These are phyloP conservation scores for Mya arenaria DNA, from an alignment of 1,140 invertebrate genomes.

Conservation along the genomic window DNA sequence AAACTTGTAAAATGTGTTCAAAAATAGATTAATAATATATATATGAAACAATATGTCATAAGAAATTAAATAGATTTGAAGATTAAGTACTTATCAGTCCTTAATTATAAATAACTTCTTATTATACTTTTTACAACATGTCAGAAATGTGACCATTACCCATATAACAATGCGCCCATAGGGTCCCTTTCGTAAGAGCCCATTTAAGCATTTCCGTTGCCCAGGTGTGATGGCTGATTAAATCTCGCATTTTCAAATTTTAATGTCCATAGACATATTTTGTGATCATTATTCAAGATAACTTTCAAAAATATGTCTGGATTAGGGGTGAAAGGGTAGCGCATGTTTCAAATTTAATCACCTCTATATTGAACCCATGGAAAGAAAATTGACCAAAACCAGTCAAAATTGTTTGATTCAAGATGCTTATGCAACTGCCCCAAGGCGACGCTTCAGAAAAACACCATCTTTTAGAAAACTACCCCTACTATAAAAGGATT, in stretches of 20 bases:
- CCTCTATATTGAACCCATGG: constrained; percentile 38
- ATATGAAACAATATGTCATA: too few relatives aligned
- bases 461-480: neutral
- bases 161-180: neutral
- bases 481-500: constrained; percentile 31
- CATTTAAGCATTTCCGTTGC: too few relatives aligned
- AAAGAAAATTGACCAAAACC: constrained; percentile 49
- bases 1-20: too few relatives aligned
- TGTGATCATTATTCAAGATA: constrained; percentile 53
- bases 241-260: constrained; percentile 51
- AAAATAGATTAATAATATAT: too few relatives aligned
- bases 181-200: neutral
- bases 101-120: too few relatives aligned
- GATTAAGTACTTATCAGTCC: too few relatives aligned
- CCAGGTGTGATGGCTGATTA: constrained; percentile 43
- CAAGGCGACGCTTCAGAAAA: constrained; percentile 18
- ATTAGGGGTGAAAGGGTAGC: constrained; percentile 36
- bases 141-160: too few relatives aligned
- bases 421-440: constrained; percentile 54
- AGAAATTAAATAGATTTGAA: too few relatives aligned
- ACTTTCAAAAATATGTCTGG: constrained; percentile 53
- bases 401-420: constrained; percentile 54
- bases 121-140: too few relatives aligned
- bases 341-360: constrained; percentile 55
- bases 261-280: constrained; percentile 53